Evolutionary conservation across 2,888 invertebrate genomes (phyloP).

Genomic region (Tanytarsus gracilentus): DNA sequence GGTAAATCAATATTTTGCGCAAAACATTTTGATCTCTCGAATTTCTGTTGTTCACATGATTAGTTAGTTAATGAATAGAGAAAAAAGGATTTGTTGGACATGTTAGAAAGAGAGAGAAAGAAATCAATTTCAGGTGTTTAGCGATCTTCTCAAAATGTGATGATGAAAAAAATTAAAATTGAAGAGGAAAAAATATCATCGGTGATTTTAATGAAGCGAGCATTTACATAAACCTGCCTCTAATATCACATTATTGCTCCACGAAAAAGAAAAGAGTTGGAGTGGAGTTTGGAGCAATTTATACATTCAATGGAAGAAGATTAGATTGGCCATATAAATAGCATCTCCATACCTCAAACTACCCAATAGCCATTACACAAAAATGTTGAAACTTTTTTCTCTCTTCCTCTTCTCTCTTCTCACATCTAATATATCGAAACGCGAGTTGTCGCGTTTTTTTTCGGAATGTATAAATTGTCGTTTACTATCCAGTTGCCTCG

Average conservation of each 20-base stretch:
- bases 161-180: not conserved
- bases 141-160: not conserved
- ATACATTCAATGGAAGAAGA: constrained; percentile 26
- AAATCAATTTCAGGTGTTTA: constrained; percentile 27
- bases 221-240: constrained; percentile 25
- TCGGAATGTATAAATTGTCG: constrained; percentile 1
- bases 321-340: constrained; percentile 23
- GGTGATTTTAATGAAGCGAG: constrained; percentile 17
- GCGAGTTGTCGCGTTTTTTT: not conserved
- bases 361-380: constrained; percentile 21
- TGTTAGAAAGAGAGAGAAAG: not conserved
- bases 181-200: not conserved
- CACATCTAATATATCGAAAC: not conserved
- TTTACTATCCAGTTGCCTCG: constrained; percentile 7
- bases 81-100: constrained; percentile 13
- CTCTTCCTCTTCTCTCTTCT: not conserved
- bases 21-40: too few relatives aligned
- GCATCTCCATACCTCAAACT: constrained; percentile 14
- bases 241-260: not conserved
- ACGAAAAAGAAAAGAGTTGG: not conserved
- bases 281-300: constrained; percentile 11
- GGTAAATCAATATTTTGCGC: constrained; percentile 1
- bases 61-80: constrained; percentile 1
- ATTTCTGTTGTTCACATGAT: not conserved
- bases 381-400: constrained; percentile 23